These are phyloP conservation scores for Montipora cactus DNA, from an alignment of 64 coral and sea anemone genomes.

Conservation along the genomic window DNA sequence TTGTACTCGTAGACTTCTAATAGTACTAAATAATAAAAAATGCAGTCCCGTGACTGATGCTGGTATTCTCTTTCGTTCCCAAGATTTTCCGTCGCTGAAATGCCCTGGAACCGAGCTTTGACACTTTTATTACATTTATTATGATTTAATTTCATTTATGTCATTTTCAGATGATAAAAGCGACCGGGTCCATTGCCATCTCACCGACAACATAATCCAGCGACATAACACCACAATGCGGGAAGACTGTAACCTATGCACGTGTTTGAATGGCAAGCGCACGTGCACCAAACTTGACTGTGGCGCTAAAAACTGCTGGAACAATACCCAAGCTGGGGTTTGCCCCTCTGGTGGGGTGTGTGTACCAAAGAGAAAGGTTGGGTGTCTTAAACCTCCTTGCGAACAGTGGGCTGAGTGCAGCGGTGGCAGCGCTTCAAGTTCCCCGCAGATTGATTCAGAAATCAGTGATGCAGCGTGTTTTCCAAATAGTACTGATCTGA, in stretches of 20 bases:
- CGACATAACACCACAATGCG: conserved; percentile 69
- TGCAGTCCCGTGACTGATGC: too few relatives aligned
- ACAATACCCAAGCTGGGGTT: background rate
- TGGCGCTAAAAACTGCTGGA: conserved; percentile 75
- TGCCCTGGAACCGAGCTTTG: too few relatives aligned
- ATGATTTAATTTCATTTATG: background rate
- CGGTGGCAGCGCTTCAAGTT: conserved; percentile 34
- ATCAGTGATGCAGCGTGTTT: conserved; percentile 82
- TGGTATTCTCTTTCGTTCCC: too few relatives aligned
- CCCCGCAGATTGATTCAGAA: conserved; percentile 36
- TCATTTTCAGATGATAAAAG: conserved; percentile 16
- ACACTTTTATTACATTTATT: too few relatives aligned
- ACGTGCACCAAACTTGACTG: conserved; percentile 82
- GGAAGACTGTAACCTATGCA: conserved; percentile 86
- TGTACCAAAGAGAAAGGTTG: conserved; percentile 53
- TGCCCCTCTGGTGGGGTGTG: conserved; percentile 54
- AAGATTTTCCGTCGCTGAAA: too few relatives aligned
- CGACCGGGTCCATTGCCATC: conserved; percentile 11
- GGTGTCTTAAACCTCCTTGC: conserved; percentile 85
- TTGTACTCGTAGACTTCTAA: too few relatives aligned
- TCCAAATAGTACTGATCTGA: conserved; percentile 80
- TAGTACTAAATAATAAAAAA: too few relatives aligned
- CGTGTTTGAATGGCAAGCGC: conserved; percentile 40
- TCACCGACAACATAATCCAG: conserved; percentile 35
- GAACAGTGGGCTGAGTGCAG: conserved; percentile 72